A percentile compares a stretch with the other conserved stretches of the same genome.
Evolutionary conservation across 2,113 vertebrate species (phyloP).

Genomic region (Ammodytes dubius): DNA sequence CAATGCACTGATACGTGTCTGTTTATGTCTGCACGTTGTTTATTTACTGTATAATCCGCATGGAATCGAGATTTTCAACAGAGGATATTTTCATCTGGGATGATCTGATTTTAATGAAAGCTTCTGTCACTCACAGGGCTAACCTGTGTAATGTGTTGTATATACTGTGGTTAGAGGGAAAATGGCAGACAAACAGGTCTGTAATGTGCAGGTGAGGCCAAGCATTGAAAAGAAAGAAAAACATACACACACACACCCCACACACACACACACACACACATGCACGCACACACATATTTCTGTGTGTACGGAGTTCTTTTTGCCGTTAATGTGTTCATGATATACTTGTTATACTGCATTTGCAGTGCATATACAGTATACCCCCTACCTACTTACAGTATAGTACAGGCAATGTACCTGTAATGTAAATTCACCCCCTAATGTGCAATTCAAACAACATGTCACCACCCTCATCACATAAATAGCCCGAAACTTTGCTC

Average conservation of each 20-base stretch:
- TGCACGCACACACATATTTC: neutral
- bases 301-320: neutral
- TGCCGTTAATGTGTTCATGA: accelerated
- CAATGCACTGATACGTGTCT: constrained; percentile 61
- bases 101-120: constrained; percentile 84
- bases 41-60: constrained; percentile 76
- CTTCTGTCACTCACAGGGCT: constrained; percentile 79
- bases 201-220: constrained; percentile 72
- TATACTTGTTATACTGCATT: neutral
- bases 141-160: constrained; percentile 75
- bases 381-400: neutral
- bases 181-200: constrained; percentile 70
- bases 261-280: neutral
- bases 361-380: neutral
- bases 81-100: constrained; percentile 80
- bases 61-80: constrained; percentile 79
- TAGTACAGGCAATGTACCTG: constrained; percentile 1
- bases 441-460: constrained; percentile 29
- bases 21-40: constrained; percentile 74
- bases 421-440: neutral
- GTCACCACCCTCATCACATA: constrained; percentile 25
- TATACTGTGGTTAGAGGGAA: constrained; percentile 70
- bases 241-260: constrained; percentile 18
- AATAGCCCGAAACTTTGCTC: constrained; percentile 28
- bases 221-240: constrained; percentile 40